Evolutionary conservation across 2,888 invertebrate species (phyloP).

Genomic region (Synanthedon myopaeformis): DNA sequence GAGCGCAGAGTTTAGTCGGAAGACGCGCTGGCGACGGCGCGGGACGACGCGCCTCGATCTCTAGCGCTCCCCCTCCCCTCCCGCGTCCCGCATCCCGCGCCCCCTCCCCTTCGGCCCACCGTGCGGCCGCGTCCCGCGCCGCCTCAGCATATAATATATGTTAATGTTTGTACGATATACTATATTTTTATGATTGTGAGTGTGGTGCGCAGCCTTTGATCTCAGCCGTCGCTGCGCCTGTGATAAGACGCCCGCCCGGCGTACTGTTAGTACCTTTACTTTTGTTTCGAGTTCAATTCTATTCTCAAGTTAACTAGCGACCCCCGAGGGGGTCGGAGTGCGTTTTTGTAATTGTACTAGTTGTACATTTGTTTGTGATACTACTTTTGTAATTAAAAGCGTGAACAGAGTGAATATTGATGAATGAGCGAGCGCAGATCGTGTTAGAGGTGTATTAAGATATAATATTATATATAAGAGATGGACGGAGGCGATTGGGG

Average conservation of each 20-base stretch:
- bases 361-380: constrained; percentile 73
- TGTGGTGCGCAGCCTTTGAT: constrained; percentile 45
- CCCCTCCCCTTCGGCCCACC: constrained; percentile 39
- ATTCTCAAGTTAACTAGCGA: constrained; percentile 63
- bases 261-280: constrained; percentile 60
- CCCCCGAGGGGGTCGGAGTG: constrained; percentile 45
- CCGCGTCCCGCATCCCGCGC: constrained; percentile 15
- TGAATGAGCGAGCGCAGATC: constrained; percentile 56
- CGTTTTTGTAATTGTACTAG: constrained; percentile 66
- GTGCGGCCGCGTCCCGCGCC: constrained; percentile 42
- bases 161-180: constrained; percentile 40
- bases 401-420: constrained; percentile 60
- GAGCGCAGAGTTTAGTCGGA: constrained; percentile 29
- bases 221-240: constrained; percentile 62
- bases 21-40: constrained; percentile 20
- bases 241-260: constrained; percentile 59
- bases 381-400: constrained; percentile 70
- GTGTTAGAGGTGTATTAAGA: constrained; percentile 10
- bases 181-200: constrained; percentile 34
- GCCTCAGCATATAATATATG: constrained; percentile 34
- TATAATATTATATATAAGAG: constrained; percentile 15
- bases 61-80: constrained; percentile 16
- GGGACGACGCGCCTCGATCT: constrained; percentile 38
- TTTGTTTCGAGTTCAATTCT: constrained; percentile 66
- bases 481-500: constrained; percentile 38